Evolutionary conservation across 2,888 invertebrate genomes (phyloP), one percentile per base, ranked within the genome.

Genomic region (Monochamus alternatus): DNA sequence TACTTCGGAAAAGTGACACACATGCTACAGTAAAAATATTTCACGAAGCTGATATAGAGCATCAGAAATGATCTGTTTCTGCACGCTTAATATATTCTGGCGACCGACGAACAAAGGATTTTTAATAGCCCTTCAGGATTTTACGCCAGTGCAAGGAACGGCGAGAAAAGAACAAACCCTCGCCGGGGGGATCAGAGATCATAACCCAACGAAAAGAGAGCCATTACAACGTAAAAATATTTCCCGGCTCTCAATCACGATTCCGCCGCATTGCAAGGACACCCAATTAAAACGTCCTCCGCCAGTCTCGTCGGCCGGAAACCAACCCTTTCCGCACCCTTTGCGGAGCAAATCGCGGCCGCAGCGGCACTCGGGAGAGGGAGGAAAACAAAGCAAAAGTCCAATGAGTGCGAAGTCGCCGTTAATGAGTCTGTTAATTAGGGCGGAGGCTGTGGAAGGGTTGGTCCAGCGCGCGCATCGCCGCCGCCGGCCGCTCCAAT

Each of bases 401-500:
- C 80, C 78, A 80, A 78, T 80, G 76, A 77, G 78, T 77, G 74
- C 68, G 47, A 67, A 75, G 65, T 59, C 58, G 80, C 81, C 81
- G 82, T 83, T 86, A 86, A 86, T 86, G 85, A 87, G 84, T 59
- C 77, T 83, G 86, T 87, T 87, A 87, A 87, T 87, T 87, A 86
- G 85, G 87, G 87, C 87, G 87, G 87, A 86, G 87, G 86, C 86
- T 86, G 86, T 76, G 84, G 85, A 88, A 88, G 88, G 88, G 87
- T 87, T 87, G 88, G 87, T 86, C 86, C 87, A 86, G 86, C 83
- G 84, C 83, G 85, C 85, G 87, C 87, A 85, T 84, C 5, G 55
- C 83, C 81, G 78, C 90, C 91, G 90, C 90, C 90, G 90, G 91
- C 90, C 82, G 83, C 84, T 82, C 87, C 87, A 87, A 87, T 87